phyloP scores from a whole-genome alignment of 2,888 invertebrate species.

The Ditula angustiorana region DNA sequence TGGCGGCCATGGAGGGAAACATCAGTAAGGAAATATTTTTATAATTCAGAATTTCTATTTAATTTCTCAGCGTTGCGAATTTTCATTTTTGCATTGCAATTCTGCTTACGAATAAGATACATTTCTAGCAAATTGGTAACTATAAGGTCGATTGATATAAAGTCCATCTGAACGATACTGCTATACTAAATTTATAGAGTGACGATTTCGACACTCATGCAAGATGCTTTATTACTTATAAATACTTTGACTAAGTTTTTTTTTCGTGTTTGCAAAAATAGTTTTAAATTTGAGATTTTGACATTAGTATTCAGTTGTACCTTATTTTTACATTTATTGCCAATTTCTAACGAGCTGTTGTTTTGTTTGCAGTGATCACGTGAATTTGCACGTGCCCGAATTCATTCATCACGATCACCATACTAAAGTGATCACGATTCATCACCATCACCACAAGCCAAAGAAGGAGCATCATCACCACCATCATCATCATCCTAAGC shows the following conservation, averaged over 20 bases:
- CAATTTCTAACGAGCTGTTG: constrained; percentile 42
- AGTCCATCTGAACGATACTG: too few relatives aligned
- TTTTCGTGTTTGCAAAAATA: too few relatives aligned
- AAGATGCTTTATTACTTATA: too few relatives aligned
- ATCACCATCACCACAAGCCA: constrained; percentile 81
- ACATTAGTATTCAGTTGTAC: too few relatives aligned
- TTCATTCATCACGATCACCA: constrained; percentile 86
- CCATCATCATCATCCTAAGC: constrained; percentile 63
- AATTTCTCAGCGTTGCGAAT: constrained; percentile 41
- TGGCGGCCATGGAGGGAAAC: constrained; percentile 75
- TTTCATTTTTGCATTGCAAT: constrained; percentile 23
- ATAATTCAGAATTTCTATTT: constrained; percentile 10
- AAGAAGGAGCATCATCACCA: constrained; percentile 79
- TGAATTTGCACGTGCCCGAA: constrained; percentile 86
- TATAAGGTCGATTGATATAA: too few relatives aligned
- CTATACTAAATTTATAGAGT: too few relatives aligned
- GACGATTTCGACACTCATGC: too few relatives aligned
- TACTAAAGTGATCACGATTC: constrained; percentile 86
- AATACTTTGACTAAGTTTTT: too few relatives aligned
- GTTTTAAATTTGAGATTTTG: too few relatives aligned
- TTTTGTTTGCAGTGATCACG: constrained; percentile 78
- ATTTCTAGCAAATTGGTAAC: too few relatives aligned
- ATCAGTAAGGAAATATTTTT: constrained; percentile 66
- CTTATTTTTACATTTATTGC: constrained; percentile 39
- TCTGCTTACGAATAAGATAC: constrained; percentile 30